Conservation (phyloP, 1,140 invertebrate species). For the Drosophila baimaii region DNA sequence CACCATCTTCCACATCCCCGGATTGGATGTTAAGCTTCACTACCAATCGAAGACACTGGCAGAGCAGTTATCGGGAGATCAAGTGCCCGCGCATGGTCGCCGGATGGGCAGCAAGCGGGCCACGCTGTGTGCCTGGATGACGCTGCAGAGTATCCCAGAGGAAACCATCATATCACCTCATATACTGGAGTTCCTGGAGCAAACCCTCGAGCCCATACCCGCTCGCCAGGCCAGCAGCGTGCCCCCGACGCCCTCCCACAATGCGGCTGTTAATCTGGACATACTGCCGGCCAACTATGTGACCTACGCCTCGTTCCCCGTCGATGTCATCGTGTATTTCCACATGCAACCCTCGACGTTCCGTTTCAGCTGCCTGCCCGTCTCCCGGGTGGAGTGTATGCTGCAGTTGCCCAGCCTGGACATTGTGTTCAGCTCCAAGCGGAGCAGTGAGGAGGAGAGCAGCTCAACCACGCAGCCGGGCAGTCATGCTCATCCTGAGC, state of each 20-base stretch:
- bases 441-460: conserved; percentile 88
- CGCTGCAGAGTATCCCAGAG: conserved; percentile 97
- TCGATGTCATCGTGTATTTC: conserved; percentile 99
- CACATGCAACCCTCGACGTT: conserved; percentile 98
- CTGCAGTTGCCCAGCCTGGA: conserved; percentile 97
- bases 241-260: conserved; percentile 68
- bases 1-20: conserved; percentile 97
- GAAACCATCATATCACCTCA: conserved; percentile 97
- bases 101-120: conserved; percentile 93
- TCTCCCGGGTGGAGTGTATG: conserved; percentile 98
- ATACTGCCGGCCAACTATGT: conserved; percentile 90
- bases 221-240: conserved; percentile 85
- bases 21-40: conserved; percentile 96
- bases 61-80: conserved; percentile 84
- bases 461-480: conserved; percentile 14
- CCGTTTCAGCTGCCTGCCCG: conserved; percentile 97
- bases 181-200: conserved; percentile 96
- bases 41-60: conserved; percentile 93
- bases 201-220: conserved; percentile 96
- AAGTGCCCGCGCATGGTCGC: conserved; percentile 17
- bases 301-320: conserved; percentile 95
- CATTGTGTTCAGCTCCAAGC: conserved; percentile 95
- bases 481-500: conserved; percentile 60
- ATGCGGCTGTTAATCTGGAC: conserved; percentile 84
- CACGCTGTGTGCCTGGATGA: conserved; percentile 97